These are phyloP conservation scores for Enhydra lutris DNA, from an alignment of 2,113 vertebrate species.

Conservation along the genomic window DNA sequence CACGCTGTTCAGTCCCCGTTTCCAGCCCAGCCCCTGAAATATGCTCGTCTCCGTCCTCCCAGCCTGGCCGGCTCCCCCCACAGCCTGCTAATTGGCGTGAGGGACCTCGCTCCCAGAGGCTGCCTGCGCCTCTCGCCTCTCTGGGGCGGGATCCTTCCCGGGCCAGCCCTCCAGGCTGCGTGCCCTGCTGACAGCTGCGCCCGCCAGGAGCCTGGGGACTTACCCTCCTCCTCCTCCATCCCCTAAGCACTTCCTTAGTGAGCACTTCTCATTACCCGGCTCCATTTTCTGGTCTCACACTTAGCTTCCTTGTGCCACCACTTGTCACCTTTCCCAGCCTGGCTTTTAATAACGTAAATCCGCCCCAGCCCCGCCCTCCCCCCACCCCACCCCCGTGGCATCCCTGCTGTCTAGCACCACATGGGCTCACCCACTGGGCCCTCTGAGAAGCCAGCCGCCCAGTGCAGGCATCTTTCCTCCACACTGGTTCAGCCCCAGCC, in stretches of 20 bases:
- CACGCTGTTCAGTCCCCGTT: background rate
- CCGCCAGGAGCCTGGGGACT: background rate
- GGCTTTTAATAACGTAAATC: constrained; percentile 74
- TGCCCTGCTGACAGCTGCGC: constrained; percentile 29
- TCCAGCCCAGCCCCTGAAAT: background rate
- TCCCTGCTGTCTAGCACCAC: background rate
- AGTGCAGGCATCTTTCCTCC: background rate
- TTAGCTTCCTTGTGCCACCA: constrained; percentile 57
- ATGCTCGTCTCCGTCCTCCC: background rate
- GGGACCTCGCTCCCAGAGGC: background rate
- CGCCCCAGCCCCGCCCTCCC: constrained; percentile 44
- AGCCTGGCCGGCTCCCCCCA: background rate
- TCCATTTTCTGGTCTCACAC: constrained; percentile 59
- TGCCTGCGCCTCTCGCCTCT: background rate
- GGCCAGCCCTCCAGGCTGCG: background rate
- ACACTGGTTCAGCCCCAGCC: background rate
- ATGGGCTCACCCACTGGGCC: background rate
- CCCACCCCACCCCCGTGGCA: constrained; percentile 29
- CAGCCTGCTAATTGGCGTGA: constrained; percentile 18
- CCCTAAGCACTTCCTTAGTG: background rate
- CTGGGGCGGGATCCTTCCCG: background rate
- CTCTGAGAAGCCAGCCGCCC: background rate
- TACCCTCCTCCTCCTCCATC: background rate
- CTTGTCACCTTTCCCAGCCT: constrained; percentile 69
- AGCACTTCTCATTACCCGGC: constrained; percentile 56